These are phyloP conservation scores for Zootermopsis nevadensis DNA, from an alignment of 2,888 invertebrate species.

Conservation along the genomic window DNA sequence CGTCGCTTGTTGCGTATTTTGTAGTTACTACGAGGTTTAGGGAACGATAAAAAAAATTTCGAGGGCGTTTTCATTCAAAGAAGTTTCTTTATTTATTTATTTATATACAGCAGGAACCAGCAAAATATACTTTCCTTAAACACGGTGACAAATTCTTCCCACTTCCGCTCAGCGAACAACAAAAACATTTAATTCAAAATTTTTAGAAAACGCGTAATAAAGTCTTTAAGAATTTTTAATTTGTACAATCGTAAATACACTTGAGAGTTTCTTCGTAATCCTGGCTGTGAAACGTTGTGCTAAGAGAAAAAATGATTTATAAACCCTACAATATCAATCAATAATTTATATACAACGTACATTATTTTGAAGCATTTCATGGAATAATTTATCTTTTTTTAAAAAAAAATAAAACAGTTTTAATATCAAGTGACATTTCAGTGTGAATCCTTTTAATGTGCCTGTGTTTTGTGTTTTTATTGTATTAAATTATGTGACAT, in stretches of 20 bases:
- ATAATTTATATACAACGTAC: too few species aligned
- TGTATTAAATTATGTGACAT: too few species aligned
- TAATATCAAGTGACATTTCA: too few species aligned
- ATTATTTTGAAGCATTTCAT: too few species aligned
- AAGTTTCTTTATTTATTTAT: background rate
- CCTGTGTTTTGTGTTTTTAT: too few species aligned
- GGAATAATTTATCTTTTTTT: too few species aligned
- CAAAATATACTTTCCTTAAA: background rate
- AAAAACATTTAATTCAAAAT: background rate
- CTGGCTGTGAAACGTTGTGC: background rate
- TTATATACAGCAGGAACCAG: background rate
- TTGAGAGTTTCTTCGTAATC: background rate
- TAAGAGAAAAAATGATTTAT: too few species aligned
- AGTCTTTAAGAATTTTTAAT: background rate
- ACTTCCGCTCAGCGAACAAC: background rate
- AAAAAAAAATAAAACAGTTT: too few species aligned
- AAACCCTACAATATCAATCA: too few species aligned
- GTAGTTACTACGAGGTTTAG: background rate
- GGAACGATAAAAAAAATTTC: background rate
- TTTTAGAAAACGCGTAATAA: background rate
- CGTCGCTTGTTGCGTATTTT: background rate
- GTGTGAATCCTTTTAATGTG: too few species aligned
- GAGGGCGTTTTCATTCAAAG: conserved; percentile 15
- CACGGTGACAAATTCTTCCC: background rate
- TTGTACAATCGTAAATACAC: background rate